Conservation (phyloP, 1,140 invertebrate genomes). For the Colletes gigas region DNA sequence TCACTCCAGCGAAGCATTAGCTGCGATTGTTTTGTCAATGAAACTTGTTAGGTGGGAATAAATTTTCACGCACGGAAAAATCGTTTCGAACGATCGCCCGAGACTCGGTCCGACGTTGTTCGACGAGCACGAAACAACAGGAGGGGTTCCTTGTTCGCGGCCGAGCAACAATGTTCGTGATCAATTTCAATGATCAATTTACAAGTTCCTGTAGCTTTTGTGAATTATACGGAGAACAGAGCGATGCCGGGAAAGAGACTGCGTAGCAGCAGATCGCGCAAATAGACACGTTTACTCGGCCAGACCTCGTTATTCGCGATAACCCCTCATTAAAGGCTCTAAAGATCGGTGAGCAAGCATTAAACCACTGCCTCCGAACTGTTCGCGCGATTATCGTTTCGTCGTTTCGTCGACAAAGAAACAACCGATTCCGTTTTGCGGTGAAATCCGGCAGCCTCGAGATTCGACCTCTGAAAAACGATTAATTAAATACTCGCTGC, state of each 20-base stretch:
- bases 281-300: constrained; percentile 62
- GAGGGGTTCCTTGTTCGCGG: not conserved
- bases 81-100: not conserved
- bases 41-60: not conserved
- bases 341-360: constrained; percentile 55
- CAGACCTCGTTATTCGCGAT: constrained; percentile 60
- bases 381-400: constrained; percentile 59
- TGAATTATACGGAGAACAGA: constrained; percentile 10
- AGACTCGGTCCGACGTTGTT: not conserved
- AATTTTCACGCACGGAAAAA: not conserved
- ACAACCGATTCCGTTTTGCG: constrained; percentile 26
- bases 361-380: constrained; percentile 55
- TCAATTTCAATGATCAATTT: constrained; percentile 42
- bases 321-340: constrained; percentile 61
- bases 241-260: not conserved
- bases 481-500: constrained; percentile 25
- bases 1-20: not conserved
- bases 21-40: constrained; percentile 4
- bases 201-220: not conserved
- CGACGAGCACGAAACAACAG: too few relatives aligned
- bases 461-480: not conserved
- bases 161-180: constrained; percentile 15
- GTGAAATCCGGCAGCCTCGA: constrained; percentile 10
- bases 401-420: constrained; percentile 45
- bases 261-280: constrained; percentile 30